A percentile compares a stretch with the other conserved stretches of the same genome.
These are phyloP conservation scores for Tragelaphus eurycerus DNA, from an alignment of 2,797 vertebrate species.

Conservation along the genomic window DNA sequence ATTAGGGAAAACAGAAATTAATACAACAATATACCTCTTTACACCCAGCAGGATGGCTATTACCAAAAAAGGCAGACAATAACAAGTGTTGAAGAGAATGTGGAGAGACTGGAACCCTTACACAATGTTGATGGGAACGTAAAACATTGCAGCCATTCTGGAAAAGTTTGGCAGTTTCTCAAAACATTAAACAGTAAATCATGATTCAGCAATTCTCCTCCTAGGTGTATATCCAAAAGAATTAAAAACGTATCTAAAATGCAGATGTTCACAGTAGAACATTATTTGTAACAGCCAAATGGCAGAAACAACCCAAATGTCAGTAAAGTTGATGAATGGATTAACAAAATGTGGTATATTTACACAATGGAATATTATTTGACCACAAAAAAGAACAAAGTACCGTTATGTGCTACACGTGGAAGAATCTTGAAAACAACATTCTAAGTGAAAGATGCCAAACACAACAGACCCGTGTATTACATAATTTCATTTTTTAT, in stretches of 20 bases:
- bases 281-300: background rate
- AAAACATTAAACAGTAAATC: background rate
- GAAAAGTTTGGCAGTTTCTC: background rate
- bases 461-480: background rate
- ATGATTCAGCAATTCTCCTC: background rate
- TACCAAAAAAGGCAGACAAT: background rate
- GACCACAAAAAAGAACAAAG: slow-evolving; percentile 8
- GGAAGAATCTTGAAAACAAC: slow-evolving; percentile 2
- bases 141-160: background rate
- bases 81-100: background rate
- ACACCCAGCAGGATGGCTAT: background rate
- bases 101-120: background rate
- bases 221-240: background rate
- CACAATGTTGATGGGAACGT: background rate
- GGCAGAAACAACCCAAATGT: background rate
- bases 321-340: background rate
- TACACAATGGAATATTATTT: background rate
- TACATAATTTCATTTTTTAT: background rate
- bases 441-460: background rate
- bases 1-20: background rate
- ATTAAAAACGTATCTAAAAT: background rate
- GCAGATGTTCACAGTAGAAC: background rate
- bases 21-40: background rate
- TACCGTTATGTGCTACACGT: background rate
- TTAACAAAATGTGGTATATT: background rate